Evolutionary conservation across 2,113 vertebrate species (phyloP).

Genomic region (Varanus salvator): DNA sequence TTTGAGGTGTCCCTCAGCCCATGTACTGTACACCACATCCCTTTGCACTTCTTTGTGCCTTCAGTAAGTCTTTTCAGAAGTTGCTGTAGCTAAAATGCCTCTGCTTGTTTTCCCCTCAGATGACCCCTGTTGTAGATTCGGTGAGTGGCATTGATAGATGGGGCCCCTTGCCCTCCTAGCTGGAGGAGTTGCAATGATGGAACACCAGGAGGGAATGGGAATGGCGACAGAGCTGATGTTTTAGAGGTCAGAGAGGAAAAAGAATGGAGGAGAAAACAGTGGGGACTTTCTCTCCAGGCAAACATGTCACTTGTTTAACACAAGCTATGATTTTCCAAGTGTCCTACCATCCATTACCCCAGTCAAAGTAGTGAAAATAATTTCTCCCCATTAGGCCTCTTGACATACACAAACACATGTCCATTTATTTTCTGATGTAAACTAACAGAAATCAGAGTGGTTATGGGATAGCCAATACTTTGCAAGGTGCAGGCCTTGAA

Average conservation of each 20-base stretch:
- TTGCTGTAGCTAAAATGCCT: constrained; percentile 14
- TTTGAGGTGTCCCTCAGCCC: rapidly evolving
- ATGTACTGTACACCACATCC: not conserved
- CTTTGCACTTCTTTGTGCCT: not conserved
- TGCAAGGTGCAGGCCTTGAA: not conserved
- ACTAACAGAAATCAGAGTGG: not conserved
- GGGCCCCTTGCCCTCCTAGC: not conserved
- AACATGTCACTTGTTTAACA: constrained; percentile 10
- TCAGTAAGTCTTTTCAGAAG: not conserved
- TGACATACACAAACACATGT: not conserved
- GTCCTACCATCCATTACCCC: not conserved
- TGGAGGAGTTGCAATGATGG: constrained; percentile 30
- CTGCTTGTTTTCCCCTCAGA: not conserved
- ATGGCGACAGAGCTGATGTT: not conserved
- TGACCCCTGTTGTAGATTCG: constrained; percentile 23
- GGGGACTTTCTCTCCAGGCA: constrained; percentile 32
- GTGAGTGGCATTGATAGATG: constrained; percentile 8
- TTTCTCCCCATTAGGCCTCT: not conserved
- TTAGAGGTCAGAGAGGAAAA: constrained; percentile 25
- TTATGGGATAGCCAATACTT: not conserved
- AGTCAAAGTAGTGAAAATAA: not conserved
- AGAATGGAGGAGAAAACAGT: not conserved
- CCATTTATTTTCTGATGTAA: constrained; percentile 5
- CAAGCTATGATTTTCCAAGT: constrained; percentile 14
- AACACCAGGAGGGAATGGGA: not conserved